Base-by-base conservation (phyloP, 37 sponge, comb jelly and placozoan species). In the Bolinopsis microptera region DNA sequence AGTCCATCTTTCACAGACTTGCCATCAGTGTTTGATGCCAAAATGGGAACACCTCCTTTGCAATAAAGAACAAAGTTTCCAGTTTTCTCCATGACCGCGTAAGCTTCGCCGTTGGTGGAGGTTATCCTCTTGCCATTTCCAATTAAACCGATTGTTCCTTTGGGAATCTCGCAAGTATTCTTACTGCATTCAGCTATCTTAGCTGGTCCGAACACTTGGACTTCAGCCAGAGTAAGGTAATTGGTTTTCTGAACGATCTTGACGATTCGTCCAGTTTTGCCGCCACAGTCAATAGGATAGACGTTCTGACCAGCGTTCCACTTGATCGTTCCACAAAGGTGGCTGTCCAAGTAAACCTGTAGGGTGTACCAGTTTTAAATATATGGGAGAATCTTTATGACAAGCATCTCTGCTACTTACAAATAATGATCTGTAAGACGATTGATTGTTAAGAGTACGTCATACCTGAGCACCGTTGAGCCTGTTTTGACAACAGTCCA, bases 271-370 rank as follows among this genome's bases (percentile, higher is more conserved):
- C 75, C 75, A n/a, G 27, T 24, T 28, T 21, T 72, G 3, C 75
- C 75, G 2, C 31, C 75, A 72, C 75, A 72, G 31, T 72, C 75
- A 21, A 72, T 72, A n/a, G 75, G 75, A n/a, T 72, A 72, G 75
- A 72, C 75, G 75, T 72, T 72, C 75, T 30, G 31, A 8, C 31
- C 31, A 23, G 75, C 31, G 18, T n/a, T 28, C 75, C 75, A 72
- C 22, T 2, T 24, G n/a, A 72, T 21, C 5, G 75, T 72, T 72
- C 75, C 75, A 72, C 75, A 72, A n/a, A 72, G 75, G 31, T 72
- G 75, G 5, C 18, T 72, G 75, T 72, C 75, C 13, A 72, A n/a
- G 26, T 72, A 72, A 72, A 72, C 75, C 75, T 72, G 75, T 8
- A 72, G 26, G 3, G 18, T 30, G 5, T 48, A 48, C 61, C 5